Evolutionary conservation across 1,140 invertebrate species (phyloP).

Genomic region (Lethrus apterus): DNA sequence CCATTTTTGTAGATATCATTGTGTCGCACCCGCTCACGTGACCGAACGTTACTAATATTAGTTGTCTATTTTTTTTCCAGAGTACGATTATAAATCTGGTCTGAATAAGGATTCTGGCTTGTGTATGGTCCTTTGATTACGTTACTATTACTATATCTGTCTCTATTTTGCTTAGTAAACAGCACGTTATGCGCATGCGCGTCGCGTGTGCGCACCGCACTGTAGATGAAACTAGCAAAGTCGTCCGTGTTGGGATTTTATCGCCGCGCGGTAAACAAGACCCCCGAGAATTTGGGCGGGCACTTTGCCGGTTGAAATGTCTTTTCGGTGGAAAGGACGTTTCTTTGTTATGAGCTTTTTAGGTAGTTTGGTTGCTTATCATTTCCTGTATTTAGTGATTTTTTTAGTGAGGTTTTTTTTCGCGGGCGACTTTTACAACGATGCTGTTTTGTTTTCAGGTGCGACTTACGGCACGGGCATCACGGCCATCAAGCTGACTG

Average conservation of each 20-base stretch:
- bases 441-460: slow-evolving; percentile 51
- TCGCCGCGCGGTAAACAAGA: too few species aligned
- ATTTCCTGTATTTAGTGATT: background rate
- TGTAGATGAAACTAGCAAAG: too few species aligned
- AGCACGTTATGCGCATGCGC: too few species aligned
- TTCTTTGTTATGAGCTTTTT: too few species aligned
- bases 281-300: too few species aligned
- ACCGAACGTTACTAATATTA: slow-evolving; percentile 5
- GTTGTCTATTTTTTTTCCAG: slow-evolving; percentile 13
- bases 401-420: background rate
- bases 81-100: slow-evolving; percentile 13
- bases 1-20: slow-evolving; percentile 12
- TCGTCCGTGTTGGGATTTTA: too few species aligned
- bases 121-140: slow-evolving; percentile 10
- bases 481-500: slow-evolving; percentile 95
- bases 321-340: too few species aligned
- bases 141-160: slow-evolving; percentile 5
- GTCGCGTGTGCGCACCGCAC: too few species aligned
- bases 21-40: slow-evolving; percentile 2
- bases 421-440: background rate
- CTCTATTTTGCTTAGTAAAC: too few species aligned
- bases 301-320: too few species aligned
- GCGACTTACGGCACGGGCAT: slow-evolving; percentile 92
- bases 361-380: background rate
- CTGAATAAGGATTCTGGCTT: slow-evolving; percentile 3